phyloP scores from a whole-genome alignment of 2,888 invertebrate species.

The Fissipunctia ypsillon region DNA sequence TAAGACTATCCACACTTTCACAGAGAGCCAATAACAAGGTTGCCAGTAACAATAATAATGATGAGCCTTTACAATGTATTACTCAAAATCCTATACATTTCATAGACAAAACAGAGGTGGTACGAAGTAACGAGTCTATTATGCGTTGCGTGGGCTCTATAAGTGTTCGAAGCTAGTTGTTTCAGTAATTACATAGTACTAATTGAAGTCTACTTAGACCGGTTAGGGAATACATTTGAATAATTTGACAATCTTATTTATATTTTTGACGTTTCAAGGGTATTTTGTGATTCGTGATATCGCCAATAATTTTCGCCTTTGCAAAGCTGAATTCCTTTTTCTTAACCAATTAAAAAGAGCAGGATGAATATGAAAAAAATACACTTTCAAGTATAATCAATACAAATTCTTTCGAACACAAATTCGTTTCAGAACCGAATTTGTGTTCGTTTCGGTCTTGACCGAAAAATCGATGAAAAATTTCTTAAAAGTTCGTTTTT shows the following conservation, averaged over 20 bases:
- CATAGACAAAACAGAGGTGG: conserved; percentile 63
- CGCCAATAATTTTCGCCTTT: background rate
- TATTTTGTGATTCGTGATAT: conserved; percentile 18
- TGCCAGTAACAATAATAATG: conserved; percentile 12
- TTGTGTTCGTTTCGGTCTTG: too few relatives aligned
- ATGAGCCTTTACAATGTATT: conserved; percentile 30
- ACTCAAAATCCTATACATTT: conserved; percentile 21
- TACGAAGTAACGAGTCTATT: conserved; percentile 79
- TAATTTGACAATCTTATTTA: conserved; percentile 60
- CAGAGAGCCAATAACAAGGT: conserved; percentile 4
- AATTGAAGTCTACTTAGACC: conserved; percentile 76
- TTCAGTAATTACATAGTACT: conserved; percentile 77
- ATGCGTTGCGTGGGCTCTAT: conserved; percentile 74
- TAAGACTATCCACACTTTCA: background rate
- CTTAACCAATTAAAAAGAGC: too few relatives aligned
- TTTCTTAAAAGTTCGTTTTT: too few relatives aligned
- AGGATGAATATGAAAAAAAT: too few relatives aligned
- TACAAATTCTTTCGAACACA: too few relatives aligned
- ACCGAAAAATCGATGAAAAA: too few relatives aligned
- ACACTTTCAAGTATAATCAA: too few relatives aligned
- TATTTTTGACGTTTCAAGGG: conserved; percentile 57
- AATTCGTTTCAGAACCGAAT: too few relatives aligned
- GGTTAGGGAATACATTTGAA: conserved; percentile 63
- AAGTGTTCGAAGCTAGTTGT: conserved; percentile 72
- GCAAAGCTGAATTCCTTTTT: too few relatives aligned